Evolutionary conservation across 1,140 invertebrate genomes (phyloP), one percentile per base, ranked within the genome.

Genomic region (Drosophila ananassae): DNA sequence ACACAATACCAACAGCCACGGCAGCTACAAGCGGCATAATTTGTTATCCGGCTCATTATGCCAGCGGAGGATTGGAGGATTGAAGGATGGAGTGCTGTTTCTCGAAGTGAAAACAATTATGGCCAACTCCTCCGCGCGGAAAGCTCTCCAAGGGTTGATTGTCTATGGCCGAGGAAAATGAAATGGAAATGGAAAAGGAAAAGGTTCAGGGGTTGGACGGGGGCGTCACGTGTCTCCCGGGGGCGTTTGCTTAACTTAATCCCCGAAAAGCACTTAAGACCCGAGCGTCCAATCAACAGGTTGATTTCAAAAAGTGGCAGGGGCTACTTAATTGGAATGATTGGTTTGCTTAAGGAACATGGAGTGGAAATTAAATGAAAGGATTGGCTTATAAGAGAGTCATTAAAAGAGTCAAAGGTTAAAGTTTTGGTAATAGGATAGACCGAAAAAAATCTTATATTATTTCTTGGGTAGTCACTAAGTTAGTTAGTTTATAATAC

Each of bases 61-160:
- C 44, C 55, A 57, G 50, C 37, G 34, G 10, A 57, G 54, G 47
- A 44, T 34, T 68, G 30, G 12, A 57, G 54, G 47, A 44, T 34
- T 62, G 55, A 44, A 46, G 44, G 30, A 60, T 32, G 53, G 47
- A 56, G 37, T 55, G 37, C 9, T 41, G 24, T 28, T 75, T 73
- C 75, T 79, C 79, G 52, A 87, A 89, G 79, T 52, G 75, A 77
- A 87, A 87, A 87, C 83, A 87, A 87, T 87, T 87, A 87, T 84
- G 81, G 71, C 57, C 24, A 30, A 41, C 56, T 37, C 56, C 54
- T 46, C 30, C 41, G 37, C 50, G 54, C 47, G 34, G 44, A 44
- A 56, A 52, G 52, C 46, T 54, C n/a, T 34, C 47, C 52, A 51
- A 56, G 79, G 79, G 79, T 75, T 73, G 62, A 47, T 51, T 71